phyloP scores from a whole-genome alignment of 2,888 invertebrate species.

The Spilosoma lubricipeda region DNA sequence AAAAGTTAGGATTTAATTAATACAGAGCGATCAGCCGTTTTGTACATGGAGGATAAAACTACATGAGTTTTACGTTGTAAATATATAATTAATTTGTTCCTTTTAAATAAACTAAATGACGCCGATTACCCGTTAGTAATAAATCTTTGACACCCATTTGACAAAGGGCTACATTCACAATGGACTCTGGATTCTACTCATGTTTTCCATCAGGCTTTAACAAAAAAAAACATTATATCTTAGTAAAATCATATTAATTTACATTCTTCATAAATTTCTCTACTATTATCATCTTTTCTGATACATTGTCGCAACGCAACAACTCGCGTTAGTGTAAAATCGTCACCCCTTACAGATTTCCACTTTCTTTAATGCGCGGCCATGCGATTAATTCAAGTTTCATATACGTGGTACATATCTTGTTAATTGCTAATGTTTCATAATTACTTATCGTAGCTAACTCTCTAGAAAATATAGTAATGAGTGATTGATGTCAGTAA shows the following conservation, averaged over 20 bases:
- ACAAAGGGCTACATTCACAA: neutral
- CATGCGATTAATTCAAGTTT: constrained; percentile 73
- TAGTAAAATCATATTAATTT: neutral
- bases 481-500: constrained; percentile 10
- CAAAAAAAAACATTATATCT: neutral
- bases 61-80: neutral
- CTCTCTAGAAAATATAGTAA: constrained; percentile 49
- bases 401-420: constrained; percentile 63
- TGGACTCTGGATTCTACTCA: neutral
- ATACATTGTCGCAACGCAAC: constrained; percentile 15
- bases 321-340: constrained; percentile 45
- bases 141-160: neutral
- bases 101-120: neutral
- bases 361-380: constrained; percentile 74
- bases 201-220: neutral
- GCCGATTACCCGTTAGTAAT: neutral
- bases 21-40: neutral
- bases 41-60: neutral
- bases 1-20: neutral
- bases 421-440: constrained; percentile 53
- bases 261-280: neutral
- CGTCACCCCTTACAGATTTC: constrained; percentile 65
- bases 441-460: constrained; percentile 48
- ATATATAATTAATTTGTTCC: neutral
- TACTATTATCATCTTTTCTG: neutral